These are phyloP conservation scores for Colostygia pectinataria DNA, from an alignment of 2,888 invertebrate genomes.

Conservation along the genomic window DNA sequence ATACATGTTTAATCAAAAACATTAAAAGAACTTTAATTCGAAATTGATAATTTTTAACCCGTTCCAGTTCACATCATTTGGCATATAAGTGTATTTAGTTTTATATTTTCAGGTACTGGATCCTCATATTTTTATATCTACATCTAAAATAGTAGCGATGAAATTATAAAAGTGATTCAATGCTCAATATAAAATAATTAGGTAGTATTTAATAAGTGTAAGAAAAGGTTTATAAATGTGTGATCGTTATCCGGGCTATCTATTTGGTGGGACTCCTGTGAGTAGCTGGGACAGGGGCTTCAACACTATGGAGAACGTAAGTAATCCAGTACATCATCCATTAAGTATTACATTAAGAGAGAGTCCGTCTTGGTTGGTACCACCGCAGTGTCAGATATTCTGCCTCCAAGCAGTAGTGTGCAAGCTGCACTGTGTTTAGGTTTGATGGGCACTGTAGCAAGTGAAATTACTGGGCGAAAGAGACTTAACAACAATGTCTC, in stretches of 20 bases:
- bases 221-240: slow-evolving; percentile 56
- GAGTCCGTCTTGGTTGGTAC: no score
- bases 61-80: slow-evolving; percentile 1
- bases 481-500: no score
- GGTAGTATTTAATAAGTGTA: slow-evolving; percentile 18
- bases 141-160: slow-evolving; percentile 22
- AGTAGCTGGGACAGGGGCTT: slow-evolving; percentile 79
- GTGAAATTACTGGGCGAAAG: no score
- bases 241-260: slow-evolving; percentile 73
- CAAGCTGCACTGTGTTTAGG: no score
- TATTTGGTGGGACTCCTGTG: slow-evolving; percentile 76
- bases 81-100: slow-evolving; percentile 21
- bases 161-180: slow-evolving; percentile 42
- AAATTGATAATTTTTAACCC: neutral
- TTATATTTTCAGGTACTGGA: slow-evolving; percentile 28
- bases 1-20: no score
- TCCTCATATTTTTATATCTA: neutral
- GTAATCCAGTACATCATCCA: no score
- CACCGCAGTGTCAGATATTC: no score
- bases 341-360: no score
- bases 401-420: no score
- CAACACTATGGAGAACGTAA: slow-evolving; percentile 75
- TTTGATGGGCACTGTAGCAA: no score
- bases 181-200: slow-evolving; percentile 43
- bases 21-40: no score